Base-by-base conservation (phyloP, 1,140 invertebrate species). In the Drosophila lini region DNA sequence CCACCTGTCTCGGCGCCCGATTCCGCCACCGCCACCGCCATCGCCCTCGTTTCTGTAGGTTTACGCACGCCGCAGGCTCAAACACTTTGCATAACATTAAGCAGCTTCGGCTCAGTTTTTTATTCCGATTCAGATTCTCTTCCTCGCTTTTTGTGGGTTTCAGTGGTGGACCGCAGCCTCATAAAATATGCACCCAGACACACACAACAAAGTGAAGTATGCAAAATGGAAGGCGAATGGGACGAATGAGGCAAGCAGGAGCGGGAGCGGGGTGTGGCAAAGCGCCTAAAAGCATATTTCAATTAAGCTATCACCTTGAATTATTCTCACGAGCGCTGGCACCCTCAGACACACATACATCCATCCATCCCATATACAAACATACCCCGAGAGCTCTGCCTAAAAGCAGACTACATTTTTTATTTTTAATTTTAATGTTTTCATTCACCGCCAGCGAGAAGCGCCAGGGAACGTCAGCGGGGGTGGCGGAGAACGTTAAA, bases 221-320 rank as follows among this genome's bases (percentile, higher is more conserved):
- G 78, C 74, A 81, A 85, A 85, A 78, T 84, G 81, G 68, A 52
- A 57, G 71, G 42, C 50, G 13, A 47, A 62, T 32, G 11, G 36
- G 47, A 28, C 22, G 25, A 25, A 42, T 7, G 41, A 42, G 3
- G 0, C 42, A 8, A 16, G 61, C 5, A 16, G 38, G 11, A 25
- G 36, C 25, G 19, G 31, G 71, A 25, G 45, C 22, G 55, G 61
- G 71, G 22, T 47, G 74, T 47, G 81, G 78, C 70, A 80, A 88
- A 83, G 80, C 89, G 89, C 89, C 89, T 91, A 91, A 91, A 91
- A 91, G 84, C 89, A 91, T 91, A 89, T 91, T 91, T 91, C 89
- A 91, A 91, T 91, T 91, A 91, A 91, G 84, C 89, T 85, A 91
- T 91, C 89, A 91, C 89, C 89, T 91, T 91, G 81, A 91, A 91